phyloP scores from a whole-genome alignment of 2,113 vertebrate genomes.

The Romanogobio albipinnatus region DNA sequence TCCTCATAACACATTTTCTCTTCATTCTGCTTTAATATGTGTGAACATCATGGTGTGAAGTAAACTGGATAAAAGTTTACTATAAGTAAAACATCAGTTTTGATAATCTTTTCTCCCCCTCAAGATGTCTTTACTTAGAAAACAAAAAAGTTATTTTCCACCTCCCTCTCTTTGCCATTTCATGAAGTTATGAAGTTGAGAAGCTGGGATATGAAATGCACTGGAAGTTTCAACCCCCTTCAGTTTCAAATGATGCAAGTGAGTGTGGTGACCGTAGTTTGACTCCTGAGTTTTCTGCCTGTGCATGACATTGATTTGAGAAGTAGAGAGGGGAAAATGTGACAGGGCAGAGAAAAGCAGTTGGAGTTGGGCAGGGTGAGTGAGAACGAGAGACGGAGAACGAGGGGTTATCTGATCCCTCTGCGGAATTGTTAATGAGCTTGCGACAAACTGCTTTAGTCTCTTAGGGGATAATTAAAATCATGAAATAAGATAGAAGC shows the following conservation, averaged over 20 bases:
- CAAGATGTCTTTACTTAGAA: constrained; percentile 8
- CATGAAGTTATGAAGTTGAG: constrained; percentile 61
- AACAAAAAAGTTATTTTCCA: constrained; percentile 33
- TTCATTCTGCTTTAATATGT: too few species aligned
- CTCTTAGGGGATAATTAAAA: constrained; percentile 71
- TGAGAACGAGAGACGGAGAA: constrained; percentile 3
- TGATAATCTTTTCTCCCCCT: neutral
- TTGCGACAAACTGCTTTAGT: constrained; percentile 59
- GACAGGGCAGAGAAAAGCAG: constrained; percentile 35
- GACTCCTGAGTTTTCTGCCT: constrained; percentile 70
- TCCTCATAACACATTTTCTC: too few species aligned
- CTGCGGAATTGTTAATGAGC: constrained; percentile 62
- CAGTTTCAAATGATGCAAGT: constrained; percentile 57
- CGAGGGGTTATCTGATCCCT: constrained; percentile 54
- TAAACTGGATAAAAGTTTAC: constrained; percentile 11
- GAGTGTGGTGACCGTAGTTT: constrained; percentile 72
- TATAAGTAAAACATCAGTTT: constrained; percentile 14
- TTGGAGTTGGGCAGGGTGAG: constrained; percentile 38
- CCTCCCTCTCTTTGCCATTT: constrained; percentile 34
- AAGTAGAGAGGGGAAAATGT: constrained; percentile 38
- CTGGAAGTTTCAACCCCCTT: constrained; percentile 60
- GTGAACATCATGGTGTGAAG: neutral
- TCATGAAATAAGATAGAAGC: constrained; percentile 61
- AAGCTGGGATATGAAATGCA: constrained; percentile 65
- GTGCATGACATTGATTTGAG: constrained; percentile 63